A percentile compares a stretch with the other conserved stretches of the same genome.
These are phyloP conservation scores for Gorsachius goisagi DNA, from an alignment of 2,113 vertebrate genomes.

Conservation along the genomic window DNA sequence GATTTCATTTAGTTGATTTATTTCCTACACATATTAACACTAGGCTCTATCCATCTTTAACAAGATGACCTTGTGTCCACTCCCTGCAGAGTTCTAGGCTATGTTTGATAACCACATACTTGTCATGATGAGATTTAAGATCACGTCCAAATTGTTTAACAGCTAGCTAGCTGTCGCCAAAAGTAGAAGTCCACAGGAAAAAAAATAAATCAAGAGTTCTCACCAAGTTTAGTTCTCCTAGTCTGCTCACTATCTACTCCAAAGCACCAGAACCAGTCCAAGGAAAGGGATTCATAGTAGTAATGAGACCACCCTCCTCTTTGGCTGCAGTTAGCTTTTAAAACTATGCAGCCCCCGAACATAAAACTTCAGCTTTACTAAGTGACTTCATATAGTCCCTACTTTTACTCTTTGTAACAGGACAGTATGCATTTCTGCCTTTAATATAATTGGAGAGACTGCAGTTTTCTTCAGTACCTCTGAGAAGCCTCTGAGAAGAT, in stretches of 20 bases:
- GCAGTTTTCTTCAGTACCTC: neutral
- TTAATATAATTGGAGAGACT: neutral
- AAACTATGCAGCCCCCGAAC: neutral
- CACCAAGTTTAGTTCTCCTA: neutral
- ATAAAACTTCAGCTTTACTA: neutral
- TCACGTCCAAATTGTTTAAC: neutral
- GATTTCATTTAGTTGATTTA: neutral
- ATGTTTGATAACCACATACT: neutral
- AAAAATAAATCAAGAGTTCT: neutral
- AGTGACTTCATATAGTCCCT: neutral
- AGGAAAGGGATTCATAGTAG: neutral
- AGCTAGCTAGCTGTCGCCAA: neutral
- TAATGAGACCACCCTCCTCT: accelerated
- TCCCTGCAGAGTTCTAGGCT: neutral
- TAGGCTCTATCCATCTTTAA: neutral
- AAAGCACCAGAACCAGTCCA: neutral
- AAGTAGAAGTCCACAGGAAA: neutral
- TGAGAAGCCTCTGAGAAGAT: neutral
- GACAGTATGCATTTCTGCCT: neutral
- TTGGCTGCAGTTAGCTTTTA: neutral
- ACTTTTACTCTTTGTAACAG: neutral
- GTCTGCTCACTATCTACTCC: neutral
- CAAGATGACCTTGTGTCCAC: neutral
- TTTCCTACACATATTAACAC: neutral
- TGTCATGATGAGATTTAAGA: neutral